Evolutionary conservation across 2,888 invertebrate species (phyloP), one percentile per base, ranked within the genome.

Genomic region (Thymelicus acteon): DNA sequence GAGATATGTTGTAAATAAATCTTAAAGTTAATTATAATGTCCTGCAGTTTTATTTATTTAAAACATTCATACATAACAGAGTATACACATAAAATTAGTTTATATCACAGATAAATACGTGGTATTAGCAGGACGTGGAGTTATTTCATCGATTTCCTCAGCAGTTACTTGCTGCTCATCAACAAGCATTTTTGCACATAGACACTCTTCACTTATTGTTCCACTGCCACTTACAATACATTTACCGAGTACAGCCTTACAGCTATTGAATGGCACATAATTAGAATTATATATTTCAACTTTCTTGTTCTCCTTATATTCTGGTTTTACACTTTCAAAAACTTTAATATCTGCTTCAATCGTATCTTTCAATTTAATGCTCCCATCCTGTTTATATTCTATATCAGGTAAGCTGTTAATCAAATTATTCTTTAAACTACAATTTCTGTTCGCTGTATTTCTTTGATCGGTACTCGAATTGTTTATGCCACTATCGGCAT

Each of bases 1-100:
- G 89, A 93, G 89, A 86, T 92, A 92, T 83, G 88, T 90, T 93
- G 93, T 93, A 93, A 93, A 93, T 93, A 93, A 93, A 92, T 88
- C 31, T 84, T 87, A 88, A 90, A 89, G 87, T 89, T 91, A 92
- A 90, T 90, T 85, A 83, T 86, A 80, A 80, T 67, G 61, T 31
- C 1, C 31, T 71, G 75, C 67, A 64, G 49, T 78, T 77, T 81
- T 80, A 76, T 78, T 83, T 81, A 60, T 47, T 48, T 12, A 71
- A 63, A 60, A 69, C 62, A 63, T 69, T 70, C 40, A 7, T 19
- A 12, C 4, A 65, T 71, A 71, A 62, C 44, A 64, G 37, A 13
- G 47, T 49, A 64, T 48, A n/a, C 15, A 62, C 58, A 61, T 60
- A 5, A 24, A 19, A n/a, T 24, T 63, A 72, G 13, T 40, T 12